phyloP scores from a whole-genome alignment of 92 coral and sea anemone genomes.

The Galaxea fascicularis region DNA sequence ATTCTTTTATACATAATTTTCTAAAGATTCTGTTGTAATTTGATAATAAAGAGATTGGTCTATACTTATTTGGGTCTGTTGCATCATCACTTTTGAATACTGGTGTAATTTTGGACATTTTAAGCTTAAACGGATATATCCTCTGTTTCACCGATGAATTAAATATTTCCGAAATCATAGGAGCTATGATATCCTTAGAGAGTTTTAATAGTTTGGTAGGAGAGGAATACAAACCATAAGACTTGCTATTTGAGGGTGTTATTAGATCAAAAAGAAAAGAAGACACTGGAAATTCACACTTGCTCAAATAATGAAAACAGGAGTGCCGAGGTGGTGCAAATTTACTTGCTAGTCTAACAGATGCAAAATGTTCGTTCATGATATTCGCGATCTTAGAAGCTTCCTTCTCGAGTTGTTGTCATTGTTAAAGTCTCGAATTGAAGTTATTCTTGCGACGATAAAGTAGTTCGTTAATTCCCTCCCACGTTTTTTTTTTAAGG shows the following conservation, averaged over 20 bases:
- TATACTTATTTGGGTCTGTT: neutral
- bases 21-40: conserved; percentile 11
- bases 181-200: neutral
- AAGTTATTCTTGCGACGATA: neutral
- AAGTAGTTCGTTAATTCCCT: no score
- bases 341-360: neutral
- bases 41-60: neutral
- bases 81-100: neutral
- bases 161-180: neutral
- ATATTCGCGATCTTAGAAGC: neutral
- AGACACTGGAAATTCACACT: neutral
- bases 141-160: neutral
- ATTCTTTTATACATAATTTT: conserved; percentile 1
- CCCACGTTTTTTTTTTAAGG: no score
- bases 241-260: no score
- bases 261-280: neutral
- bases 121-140: neutral
- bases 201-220: no score
- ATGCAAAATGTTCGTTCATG: neutral
- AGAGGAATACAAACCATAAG: no score
- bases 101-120: neutral
- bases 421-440: neutral
- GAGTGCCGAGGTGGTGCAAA: neutral
- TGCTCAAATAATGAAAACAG: neutral
- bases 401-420: neutral